Percentiles rank a stretch among this genome's conserved stretches.
These are phyloP conservation scores for Darevskia nairensis DNA, from an alignment of 2,797 vertebrate genomes.

Conservation along the genomic window DNA sequence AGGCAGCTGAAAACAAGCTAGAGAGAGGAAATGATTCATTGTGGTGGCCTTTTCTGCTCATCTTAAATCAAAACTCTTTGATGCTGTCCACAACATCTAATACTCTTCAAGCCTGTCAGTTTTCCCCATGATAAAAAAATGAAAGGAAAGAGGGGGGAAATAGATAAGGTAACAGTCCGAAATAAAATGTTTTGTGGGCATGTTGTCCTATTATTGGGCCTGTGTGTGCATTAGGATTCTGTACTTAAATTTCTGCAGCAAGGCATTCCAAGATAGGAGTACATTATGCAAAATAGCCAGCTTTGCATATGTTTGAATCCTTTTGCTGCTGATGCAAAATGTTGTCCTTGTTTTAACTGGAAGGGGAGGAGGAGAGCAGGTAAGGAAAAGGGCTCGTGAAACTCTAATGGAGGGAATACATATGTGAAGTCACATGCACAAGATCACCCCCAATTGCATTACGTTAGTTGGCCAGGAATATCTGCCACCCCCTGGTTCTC, in stretches of 20 bases:
- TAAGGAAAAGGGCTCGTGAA: background rate
- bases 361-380: too few species aligned
- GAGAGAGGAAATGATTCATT: slow-evolving; percentile 2
- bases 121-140: slow-evolving; percentile 7
- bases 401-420: background rate
- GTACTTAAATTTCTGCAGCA: background rate
- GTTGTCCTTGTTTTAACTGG: too few species aligned
- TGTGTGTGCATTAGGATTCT: background rate
- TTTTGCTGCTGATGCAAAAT: too few species aligned
- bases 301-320: slow-evolving; percentile 1
- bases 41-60: background rate
- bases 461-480: background rate
- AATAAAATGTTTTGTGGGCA: background rate
- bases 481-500: background rate
- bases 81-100: background rate
- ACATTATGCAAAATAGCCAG: background rate
- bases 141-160: background rate
- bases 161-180: background rate
- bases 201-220: background rate
- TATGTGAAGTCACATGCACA: background rate
- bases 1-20: slow-evolving; percentile 18
- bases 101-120: background rate
- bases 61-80: background rate
- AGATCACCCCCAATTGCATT: background rate
- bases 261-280: slow-evolving; percentile 2